phyloP scores from a whole-genome alignment of 2,113 vertebrate species.

The Cepphus grylle region DNA sequence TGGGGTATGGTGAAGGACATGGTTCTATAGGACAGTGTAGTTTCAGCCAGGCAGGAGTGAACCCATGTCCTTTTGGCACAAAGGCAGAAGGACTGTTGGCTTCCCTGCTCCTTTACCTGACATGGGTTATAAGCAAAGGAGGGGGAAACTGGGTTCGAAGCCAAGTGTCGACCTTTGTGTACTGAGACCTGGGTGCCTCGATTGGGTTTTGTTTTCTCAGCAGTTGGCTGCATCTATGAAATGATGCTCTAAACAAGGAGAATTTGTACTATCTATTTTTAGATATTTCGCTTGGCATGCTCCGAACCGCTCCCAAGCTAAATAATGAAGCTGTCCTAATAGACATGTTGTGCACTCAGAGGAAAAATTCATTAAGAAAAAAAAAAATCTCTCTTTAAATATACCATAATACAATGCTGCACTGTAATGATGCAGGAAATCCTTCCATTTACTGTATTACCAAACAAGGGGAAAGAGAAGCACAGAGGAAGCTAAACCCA shows the following conservation, averaged over 20 bases:
- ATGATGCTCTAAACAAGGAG: neutral
- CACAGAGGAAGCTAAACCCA: neutral
- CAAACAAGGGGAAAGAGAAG: neutral
- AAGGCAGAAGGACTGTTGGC: neutral
- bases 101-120: neutral
- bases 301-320: neutral
- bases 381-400: neutral
- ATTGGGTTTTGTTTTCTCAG: neutral
- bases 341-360: neutral
- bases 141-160: neutral
- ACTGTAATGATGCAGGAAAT: neutral
- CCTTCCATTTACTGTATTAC: neutral
- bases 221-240: neutral
- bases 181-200: neutral
- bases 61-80: neutral
- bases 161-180: neutral
- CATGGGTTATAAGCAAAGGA: neutral
- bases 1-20: neutral
- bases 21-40: fast-evolving
- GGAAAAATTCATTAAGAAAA: neutral
- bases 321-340: neutral
- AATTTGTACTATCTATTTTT: neutral
- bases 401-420: neutral
- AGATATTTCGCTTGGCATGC: neutral
- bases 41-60: neutral